These are phyloP conservation scores for Liopterus haemorrhoidalis DNA, from an alignment of 2,888 invertebrate genomes.

Conservation along the genomic window DNA sequence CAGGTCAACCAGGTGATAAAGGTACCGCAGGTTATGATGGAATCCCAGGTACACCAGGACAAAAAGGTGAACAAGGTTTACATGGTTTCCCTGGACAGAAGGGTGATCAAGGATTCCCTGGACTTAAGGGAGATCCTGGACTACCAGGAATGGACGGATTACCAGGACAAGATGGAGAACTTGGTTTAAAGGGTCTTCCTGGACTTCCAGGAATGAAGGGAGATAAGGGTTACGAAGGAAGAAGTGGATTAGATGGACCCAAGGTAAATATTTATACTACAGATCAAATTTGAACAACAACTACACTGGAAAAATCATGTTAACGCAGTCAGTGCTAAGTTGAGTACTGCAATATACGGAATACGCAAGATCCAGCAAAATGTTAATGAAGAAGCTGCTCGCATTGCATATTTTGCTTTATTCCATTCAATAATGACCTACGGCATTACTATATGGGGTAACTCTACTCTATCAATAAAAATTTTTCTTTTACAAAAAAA, in stretches of 20 bases:
- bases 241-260: slow-evolving; percentile 50
- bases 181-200: slow-evolving; percentile 55
- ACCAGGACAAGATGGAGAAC: slow-evolving; percentile 57
- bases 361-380: no score
- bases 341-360: no score
- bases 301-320: no score
- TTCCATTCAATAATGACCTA: no score
- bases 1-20: slow-evolving; percentile 56
- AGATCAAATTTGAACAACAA: no score
- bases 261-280: no score
- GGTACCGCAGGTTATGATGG: slow-evolving; percentile 53
- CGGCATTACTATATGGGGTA: no score
- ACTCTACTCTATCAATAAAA: no score
- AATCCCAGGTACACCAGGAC: slow-evolving; percentile 47
- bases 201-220: slow-evolving; percentile 69
- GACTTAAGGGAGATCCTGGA: slow-evolving; percentile 50
- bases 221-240: slow-evolving; percentile 58
- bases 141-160: slow-evolving; percentile 56
- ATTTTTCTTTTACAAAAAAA: no score
- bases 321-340: no score
- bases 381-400: no score
- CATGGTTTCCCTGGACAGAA: slow-evolving; percentile 52
- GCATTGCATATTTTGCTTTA: no score
- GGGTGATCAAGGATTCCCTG: slow-evolving; percentile 54
- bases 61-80: slow-evolving; percentile 53